These are phyloP conservation scores for Apteryx owenii DNA, from an alignment of 2,113 vertebrate genomes.

Conservation along the genomic window DNA sequence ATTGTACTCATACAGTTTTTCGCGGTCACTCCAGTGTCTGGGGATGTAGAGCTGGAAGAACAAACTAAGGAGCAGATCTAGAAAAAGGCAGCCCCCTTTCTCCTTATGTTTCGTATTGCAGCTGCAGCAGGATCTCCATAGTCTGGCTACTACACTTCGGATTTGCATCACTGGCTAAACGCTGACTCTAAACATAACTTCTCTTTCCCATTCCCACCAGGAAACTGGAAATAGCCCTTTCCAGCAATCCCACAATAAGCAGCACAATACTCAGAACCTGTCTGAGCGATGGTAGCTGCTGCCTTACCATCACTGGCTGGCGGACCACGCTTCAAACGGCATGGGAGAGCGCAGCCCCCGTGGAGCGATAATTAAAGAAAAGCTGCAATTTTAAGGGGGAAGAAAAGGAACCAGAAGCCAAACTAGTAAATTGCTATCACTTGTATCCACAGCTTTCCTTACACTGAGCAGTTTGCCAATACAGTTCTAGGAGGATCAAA, in stretches of 20 bases:
- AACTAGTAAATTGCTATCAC: too few relatives aligned
- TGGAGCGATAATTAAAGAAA: background rate
- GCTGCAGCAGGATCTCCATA: background rate
- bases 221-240: background rate
- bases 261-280: background rate
- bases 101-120: background rate
- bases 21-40: background rate
- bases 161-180: background rate
- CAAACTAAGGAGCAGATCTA: background rate
- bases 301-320: too few relatives aligned
- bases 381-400: background rate
- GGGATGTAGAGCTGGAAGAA: background rate
- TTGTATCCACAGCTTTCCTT: background rate
- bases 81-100: background rate
- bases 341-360: accelerated
- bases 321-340: background rate
- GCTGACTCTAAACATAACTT: background rate
- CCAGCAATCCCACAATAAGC: background rate
- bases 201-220: background rate
- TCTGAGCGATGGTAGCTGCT: background rate
- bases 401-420: background rate
- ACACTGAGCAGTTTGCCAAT: background rate
- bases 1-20: background rate
- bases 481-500: background rate
- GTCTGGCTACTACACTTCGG: background rate